Evolutionary conservation across 2,888 invertebrate species (phyloP).

Genomic region (Brachyptera risi): DNA sequence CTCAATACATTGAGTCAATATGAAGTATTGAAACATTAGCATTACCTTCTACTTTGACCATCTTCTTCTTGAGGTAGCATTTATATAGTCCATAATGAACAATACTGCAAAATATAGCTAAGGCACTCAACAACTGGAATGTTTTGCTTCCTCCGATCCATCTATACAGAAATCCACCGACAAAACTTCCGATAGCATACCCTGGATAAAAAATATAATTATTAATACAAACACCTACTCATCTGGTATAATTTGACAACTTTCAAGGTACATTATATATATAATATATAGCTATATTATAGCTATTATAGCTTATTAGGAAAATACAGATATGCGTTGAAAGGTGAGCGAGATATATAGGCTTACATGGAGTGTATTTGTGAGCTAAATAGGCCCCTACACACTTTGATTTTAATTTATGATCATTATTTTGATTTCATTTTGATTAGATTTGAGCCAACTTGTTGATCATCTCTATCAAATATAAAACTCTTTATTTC

Average conservation of each 20-base stretch:
- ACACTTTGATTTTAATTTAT: too few species aligned
- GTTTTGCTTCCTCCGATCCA: constrained; percentile 57
- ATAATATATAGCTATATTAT: too few species aligned
- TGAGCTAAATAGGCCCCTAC: too few species aligned
- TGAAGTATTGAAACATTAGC: neutral
- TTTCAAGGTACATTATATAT: too few species aligned
- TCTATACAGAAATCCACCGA: constrained; percentile 67
- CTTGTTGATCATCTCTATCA: too few species aligned
- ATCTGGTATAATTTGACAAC: neutral
- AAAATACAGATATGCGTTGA: too few species aligned
- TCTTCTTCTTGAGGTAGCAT: constrained; percentile 39
- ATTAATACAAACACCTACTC: neutral
- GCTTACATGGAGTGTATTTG: too few species aligned
- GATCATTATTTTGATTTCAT: too few species aligned
- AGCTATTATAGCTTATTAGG: too few species aligned
- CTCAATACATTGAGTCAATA: neutral
- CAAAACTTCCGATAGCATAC: constrained; percentile 59
- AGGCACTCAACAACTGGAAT: constrained; percentile 49
- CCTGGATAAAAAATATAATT: constrained; percentile 19
- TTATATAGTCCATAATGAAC: constrained; percentile 46
- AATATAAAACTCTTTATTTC: too few species aligned
- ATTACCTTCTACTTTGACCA: constrained; percentile 22
- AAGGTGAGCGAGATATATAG: too few species aligned
- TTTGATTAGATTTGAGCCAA: too few species aligned
- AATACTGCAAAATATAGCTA: constrained; percentile 47